Conservation (phyloP, 2,797 vertebrate genomes). For the Microcaecilia unicolor region DNA sequence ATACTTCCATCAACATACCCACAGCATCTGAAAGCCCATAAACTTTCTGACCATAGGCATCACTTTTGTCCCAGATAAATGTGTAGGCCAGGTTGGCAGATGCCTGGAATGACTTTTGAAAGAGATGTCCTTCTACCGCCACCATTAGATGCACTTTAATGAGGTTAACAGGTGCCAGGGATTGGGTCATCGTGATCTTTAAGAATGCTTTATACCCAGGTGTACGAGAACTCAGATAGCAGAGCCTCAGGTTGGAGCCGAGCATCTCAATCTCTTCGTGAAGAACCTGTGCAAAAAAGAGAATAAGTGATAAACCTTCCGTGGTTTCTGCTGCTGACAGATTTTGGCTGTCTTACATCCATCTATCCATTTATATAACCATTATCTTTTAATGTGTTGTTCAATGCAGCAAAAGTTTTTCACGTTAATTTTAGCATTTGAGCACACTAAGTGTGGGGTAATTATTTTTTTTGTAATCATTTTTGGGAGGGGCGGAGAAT, state of each 20-base stretch:
- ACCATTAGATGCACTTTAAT: constrained; percentile 97
- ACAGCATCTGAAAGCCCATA: constrained; percentile 91
- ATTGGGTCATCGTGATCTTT: constrained; percentile 95
- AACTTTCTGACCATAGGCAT: constrained; percentile 90
- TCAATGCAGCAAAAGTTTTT: too few relatives aligned
- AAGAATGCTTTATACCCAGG: constrained; percentile 89
- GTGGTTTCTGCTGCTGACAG: too few relatives aligned
- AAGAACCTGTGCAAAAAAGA: constrained; percentile 70
- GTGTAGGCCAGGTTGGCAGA: constrained; percentile 94
- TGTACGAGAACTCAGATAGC: constrained; percentile 89
- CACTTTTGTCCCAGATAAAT: constrained; percentile 96
- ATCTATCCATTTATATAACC: too few relatives aligned
- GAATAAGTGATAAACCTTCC: too few relatives aligned
- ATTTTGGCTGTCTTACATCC: too few relatives aligned
- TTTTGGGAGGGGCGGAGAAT: too few relatives aligned
- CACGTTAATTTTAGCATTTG: too few relatives aligned
- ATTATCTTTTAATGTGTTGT: too few relatives aligned
- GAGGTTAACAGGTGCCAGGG: constrained; percentile 86
- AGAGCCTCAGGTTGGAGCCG: constrained; percentile 79
- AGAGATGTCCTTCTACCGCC: constrained; percentile 92
- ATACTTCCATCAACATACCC: constrained; percentile 77
- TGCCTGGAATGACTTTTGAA: constrained; percentile 95
- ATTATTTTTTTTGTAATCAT: too few relatives aligned
- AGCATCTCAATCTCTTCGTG: constrained; percentile 94
- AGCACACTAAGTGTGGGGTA: too few relatives aligned